Conservation (phyloP, 2,888 invertebrate species). For the Melinopterus prodromus region DNA sequence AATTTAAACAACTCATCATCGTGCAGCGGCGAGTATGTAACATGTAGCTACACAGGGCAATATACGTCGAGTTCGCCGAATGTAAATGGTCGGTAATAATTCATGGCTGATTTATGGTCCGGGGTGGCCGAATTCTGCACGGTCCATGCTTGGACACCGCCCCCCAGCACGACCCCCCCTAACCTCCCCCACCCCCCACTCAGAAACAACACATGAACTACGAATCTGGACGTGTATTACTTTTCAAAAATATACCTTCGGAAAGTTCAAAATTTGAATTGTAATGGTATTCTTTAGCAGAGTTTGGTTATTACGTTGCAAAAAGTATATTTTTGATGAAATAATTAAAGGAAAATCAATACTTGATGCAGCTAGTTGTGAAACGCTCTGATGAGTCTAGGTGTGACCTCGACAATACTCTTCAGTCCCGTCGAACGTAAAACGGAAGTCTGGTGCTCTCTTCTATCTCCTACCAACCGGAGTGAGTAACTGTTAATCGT, state of each 20-base stretch:
- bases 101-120: constrained; percentile 24
- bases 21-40: constrained; percentile 5
- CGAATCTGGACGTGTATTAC: no score
- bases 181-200: not conserved
- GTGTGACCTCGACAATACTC: not conserved
- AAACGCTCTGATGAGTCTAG: not conserved
- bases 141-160: constrained; percentile 9
- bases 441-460: not conserved
- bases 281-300: no score
- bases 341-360: not conserved
- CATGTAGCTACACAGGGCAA: constrained; percentile 22
- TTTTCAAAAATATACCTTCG: no score
- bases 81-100: constrained; percentile 25
- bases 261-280: no score
- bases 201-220: not conserved
- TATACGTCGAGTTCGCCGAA: constrained; percentile 18
- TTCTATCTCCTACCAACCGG: not conserved
- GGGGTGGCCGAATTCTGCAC: constrained; percentile 20
- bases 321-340: no score
- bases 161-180: not conserved
- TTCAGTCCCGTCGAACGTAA: not conserved
- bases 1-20: constrained; percentile 27
- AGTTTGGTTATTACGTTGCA: no score
- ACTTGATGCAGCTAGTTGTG: not conserved
- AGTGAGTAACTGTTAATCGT: not conserved